A percentile compares a stretch with the other conserved stretches of the same genome.
Evolutionary conservation across 2,797 vertebrate species (phyloP).

Genomic region (Urophycis tenuis): DNA sequence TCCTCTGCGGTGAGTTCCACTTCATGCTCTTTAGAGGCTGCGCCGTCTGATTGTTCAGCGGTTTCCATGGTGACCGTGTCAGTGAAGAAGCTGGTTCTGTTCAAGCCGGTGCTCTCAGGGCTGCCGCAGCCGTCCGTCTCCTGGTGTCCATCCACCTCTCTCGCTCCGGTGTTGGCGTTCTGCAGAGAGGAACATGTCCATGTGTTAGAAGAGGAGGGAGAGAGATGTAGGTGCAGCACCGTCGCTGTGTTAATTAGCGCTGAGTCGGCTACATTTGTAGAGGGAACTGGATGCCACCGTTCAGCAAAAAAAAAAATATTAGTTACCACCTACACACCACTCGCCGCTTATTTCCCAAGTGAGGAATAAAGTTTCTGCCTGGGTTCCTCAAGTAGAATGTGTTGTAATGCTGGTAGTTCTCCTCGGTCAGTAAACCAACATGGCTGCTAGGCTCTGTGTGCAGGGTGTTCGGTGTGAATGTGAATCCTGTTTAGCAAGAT

Average conservation of each 20-base stretch:
- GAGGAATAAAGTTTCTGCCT: background rate
- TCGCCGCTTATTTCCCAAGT: constrained; percentile 4
- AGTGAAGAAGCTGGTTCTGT: constrained; percentile 44
- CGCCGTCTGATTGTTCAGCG: constrained; percentile 60
- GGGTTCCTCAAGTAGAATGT: background rate
- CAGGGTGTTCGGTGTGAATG: background rate
- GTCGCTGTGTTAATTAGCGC: background rate
- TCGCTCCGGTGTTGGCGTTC: constrained; percentile 53
- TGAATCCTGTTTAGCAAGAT: background rate
- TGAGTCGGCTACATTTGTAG: background rate
- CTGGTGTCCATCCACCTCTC: constrained; percentile 59
- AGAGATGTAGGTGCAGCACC: constrained; percentile 5
- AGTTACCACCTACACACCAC: background rate
- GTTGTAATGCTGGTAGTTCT: background rate
- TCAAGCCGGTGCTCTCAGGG: constrained; percentile 58
- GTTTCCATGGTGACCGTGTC: constrained; percentile 74
- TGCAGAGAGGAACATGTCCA: constrained; percentile 35
- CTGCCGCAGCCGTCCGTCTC: constrained; percentile 58
- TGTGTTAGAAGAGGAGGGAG: constrained; percentile 1
- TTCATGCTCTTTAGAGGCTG: constrained; percentile 53
- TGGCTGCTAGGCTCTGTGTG: background rate
- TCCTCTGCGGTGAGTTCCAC: constrained; percentile 54
- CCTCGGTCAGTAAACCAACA: background rate
- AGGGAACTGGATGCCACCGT: constrained; percentile 4
- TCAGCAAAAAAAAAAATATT: background rate